Percentiles rank a stretch among this genome's conserved stretches.
phyloP scores from a whole-genome alignment of 2,888 invertebrate genomes.

The Tricholauxania praeusta region DNA sequence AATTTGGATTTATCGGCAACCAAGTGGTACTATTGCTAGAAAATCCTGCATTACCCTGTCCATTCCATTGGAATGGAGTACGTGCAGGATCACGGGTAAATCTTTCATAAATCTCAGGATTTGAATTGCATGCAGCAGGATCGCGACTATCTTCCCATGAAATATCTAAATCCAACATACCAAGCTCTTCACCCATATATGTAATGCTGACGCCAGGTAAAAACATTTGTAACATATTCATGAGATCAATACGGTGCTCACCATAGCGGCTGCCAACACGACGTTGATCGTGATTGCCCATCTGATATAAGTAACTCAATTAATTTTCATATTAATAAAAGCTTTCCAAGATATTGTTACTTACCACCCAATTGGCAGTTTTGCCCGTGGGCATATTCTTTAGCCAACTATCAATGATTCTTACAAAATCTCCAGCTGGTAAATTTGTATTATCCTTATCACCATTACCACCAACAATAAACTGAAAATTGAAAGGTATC shows the following conservation, averaged over 20 bases:
- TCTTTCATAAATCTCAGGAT: conserved; percentile 70
- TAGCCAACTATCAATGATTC: conserved; percentile 72
- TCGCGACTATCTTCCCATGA: conserved; percentile 72
- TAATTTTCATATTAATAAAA: no score
- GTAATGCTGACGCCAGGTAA: conserved; percentile 75
- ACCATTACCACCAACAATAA: conserved; percentile 70
- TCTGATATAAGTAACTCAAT: conserved; percentile 64
- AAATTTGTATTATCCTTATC: conserved; percentile 65
- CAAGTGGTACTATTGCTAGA: conserved; percentile 60
- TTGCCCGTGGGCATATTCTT: conserved; percentile 70
- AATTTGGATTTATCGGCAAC: conserved; percentile 72
- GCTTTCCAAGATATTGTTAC: conserved; percentile 48
- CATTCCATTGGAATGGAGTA: conserved; percentile 76
- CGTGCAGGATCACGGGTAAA: conserved; percentile 74
- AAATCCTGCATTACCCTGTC: conserved; percentile 63
- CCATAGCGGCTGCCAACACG: conserved; percentile 76
- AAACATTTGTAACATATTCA: conserved; percentile 79
- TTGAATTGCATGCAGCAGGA: conserved; percentile 70
- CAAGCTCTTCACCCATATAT: conserved; percentile 70
- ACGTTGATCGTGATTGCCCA: conserved; percentile 79
- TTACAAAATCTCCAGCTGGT: conserved; percentile 69
- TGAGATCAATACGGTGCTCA: conserved; percentile 76
- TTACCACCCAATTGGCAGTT: conserved; percentile 77
- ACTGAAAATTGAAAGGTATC: conserved; percentile 78
- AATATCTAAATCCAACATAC: conserved; percentile 67